Conservation (phyloP, 2,113 vertebrate species). For the Dasyurus viverrinus region DNA sequence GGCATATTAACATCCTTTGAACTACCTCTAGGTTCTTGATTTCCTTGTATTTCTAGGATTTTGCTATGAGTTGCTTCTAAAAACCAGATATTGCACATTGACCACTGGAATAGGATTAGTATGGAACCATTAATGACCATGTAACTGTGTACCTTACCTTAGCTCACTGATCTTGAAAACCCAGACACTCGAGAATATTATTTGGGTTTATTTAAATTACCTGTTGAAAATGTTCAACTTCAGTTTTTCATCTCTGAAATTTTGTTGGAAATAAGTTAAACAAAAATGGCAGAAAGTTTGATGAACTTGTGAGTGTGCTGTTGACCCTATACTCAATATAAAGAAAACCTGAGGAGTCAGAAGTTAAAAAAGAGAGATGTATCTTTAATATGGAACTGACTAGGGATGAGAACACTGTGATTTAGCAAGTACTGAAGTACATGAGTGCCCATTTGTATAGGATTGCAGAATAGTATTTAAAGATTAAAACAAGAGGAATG, state of each 20-base stretch:
- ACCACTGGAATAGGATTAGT: not conserved
- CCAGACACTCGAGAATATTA: not conserved
- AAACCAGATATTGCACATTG: conserved; percentile 4
- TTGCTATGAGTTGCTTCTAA: not conserved
- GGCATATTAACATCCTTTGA: not conserved
- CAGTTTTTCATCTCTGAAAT: not conserved
- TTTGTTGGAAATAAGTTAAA: not conserved
- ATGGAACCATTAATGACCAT: not conserved
- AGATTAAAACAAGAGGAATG: not conserved
- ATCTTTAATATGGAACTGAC: not conserved
- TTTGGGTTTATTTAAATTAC: not conserved
- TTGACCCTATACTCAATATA: not conserved
- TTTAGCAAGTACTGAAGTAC: not conserved
- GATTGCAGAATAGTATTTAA: not conserved
- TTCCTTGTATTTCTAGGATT: not conserved
- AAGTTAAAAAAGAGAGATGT: not conserved
- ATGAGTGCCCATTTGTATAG: not conserved
- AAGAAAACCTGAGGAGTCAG: not conserved
- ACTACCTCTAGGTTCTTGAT: not conserved
- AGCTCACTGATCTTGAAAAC: conserved; percentile 14
- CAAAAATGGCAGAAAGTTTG: not conserved
- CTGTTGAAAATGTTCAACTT: conserved; percentile 16
- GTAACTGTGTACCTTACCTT: not conserved
- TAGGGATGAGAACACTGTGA: not conserved
- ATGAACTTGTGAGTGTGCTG: not conserved